Conservation (phyloP, 2,888 invertebrate species). For the Macaria liturata region DNA sequence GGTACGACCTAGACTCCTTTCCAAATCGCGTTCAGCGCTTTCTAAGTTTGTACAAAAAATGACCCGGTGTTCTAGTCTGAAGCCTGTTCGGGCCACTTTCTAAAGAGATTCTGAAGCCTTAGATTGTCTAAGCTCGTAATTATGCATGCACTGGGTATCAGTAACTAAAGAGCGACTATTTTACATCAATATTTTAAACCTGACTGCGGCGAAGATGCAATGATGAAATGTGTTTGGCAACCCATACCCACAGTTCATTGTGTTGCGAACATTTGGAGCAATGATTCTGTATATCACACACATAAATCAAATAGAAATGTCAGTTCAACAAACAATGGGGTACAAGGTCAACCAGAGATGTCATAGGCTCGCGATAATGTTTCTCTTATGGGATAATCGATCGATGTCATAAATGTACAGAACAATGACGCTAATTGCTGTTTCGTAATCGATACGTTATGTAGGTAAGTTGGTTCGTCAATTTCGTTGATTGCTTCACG, state of each 20-base stretch:
- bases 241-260: slow-evolving; percentile 69
- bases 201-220: slow-evolving; percentile 42
- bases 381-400: slow-evolving; percentile 23
- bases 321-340: slow-evolving; percentile 38
- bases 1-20: slow-evolving; percentile 41
- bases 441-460: slow-evolving; percentile 19
- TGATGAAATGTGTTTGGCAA: slow-evolving; percentile 69
- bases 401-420: slow-evolving; percentile 17
- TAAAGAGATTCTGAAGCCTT: slow-evolving; percentile 29
- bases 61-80: slow-evolving; percentile 52
- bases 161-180: slow-evolving; percentile 3
- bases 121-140: background rate
- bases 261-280: slow-evolving; percentile 57
- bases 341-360: slow-evolving; percentile 28
- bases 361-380: slow-evolving; percentile 16
- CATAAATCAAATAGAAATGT: slow-evolving; percentile 54
- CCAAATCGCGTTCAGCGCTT: slow-evolving; percentile 53
- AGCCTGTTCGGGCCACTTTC: slow-evolving; percentile 52
- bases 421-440: slow-evolving; percentile 13
- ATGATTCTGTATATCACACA: slow-evolving; percentile 46
- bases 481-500: slow-evolving; percentile 16
- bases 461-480: slow-evolving; percentile 8
- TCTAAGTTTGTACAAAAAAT: slow-evolving; percentile 53
- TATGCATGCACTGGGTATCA: background rate
- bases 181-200: slow-evolving; percentile 3